Evolutionary conservation across 2,888 invertebrate genomes (phyloP).

Genomic region (Halictus ligatus): DNA sequence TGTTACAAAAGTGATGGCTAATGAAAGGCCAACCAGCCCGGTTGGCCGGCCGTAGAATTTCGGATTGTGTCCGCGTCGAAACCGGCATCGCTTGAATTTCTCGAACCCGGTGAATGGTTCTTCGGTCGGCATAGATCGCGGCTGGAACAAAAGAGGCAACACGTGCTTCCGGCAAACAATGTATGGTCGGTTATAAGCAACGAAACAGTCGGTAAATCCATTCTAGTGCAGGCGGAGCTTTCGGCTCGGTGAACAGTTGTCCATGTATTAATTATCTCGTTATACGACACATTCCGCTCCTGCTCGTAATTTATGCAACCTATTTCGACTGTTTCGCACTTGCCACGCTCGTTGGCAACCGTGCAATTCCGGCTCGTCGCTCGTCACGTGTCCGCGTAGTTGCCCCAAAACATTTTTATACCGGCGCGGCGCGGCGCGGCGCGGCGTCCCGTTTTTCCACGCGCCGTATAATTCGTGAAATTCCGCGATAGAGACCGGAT

Average conservation of each 20-base stretch:
- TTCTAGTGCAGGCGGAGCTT: slow-evolving; percentile 63
- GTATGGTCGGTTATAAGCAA: slow-evolving; percentile 63
- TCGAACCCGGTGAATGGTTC: slow-evolving; percentile 58
- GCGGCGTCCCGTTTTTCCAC: neutral
- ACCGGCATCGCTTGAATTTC: slow-evolving; percentile 47
- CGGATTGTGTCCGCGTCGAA: slow-evolving; percentile 38
- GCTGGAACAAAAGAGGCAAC: slow-evolving; percentile 65
- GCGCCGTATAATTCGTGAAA: neutral
- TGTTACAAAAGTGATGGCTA: slow-evolving; percentile 12
- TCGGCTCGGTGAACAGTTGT: slow-evolving; percentile 67
- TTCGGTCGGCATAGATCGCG: slow-evolving; percentile 57
- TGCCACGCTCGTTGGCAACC: slow-evolving; percentile 37
- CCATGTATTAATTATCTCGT: slow-evolving; percentile 81
- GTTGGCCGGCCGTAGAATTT: slow-evolving; percentile 29
- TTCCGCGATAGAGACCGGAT: slow-evolving; percentile 8
- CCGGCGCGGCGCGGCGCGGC: neutral
- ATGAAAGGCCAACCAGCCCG: neutral
- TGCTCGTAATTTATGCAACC: slow-evolving; percentile 74
- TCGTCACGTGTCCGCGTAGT: slow-evolving; percentile 16
- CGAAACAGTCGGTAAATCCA: slow-evolving; percentile 70
- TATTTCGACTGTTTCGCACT: slow-evolving; percentile 64
- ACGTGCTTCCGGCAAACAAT: slow-evolving; percentile 63
- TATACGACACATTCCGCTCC: slow-evolving; percentile 75
- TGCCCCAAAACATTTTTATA: slow-evolving; percentile 22
- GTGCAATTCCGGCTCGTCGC: slow-evolving; percentile 28